Evolutionary conservation across 2,113 vertebrate genomes (phyloP), one percentile per base, ranked within the genome.

Genomic region (Falcunculus frontatus): DNA sequence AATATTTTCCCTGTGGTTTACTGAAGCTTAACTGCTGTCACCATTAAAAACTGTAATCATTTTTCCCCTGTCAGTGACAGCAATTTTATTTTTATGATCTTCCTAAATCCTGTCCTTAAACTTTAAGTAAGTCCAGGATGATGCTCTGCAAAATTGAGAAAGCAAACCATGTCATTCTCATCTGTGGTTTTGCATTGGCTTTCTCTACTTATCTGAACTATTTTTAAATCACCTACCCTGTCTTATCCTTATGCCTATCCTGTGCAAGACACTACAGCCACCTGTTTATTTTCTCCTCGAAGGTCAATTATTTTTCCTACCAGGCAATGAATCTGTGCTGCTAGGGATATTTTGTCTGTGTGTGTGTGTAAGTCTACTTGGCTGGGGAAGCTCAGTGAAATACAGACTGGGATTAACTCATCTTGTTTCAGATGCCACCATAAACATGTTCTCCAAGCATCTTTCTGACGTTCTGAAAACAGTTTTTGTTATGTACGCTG

Each of bases 21-120:
- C 57, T 93, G 73, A 91, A 85, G 74, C 65, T 94, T 95, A 95
- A 89, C 62, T 90, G 39, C 81, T 59, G 49, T 57, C 27, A 62
- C 47, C n/a, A 73, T 93, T 96, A 86, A 95, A 89, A 96, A 73
- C 33, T 65, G 41, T 80, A 88, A 91, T 93, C 11, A 76, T 76
- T 96, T 91, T 85, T 50, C 42, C 22, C 22, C 49, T 44, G 41
- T 60, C 53, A 88, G 59, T 88, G 75, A 57, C 52, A 94, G 50
- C 50, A 87, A n/a, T 96, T 92, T 87, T 75, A 67, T 60, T 76
- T 95, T 97, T 95, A 93, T 87, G 67, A 32, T 95, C 78, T 84
- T 95, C 57, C 37, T 93, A 94, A 96, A 90, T 96, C 85, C 74
- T 86, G 32, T 35, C 46, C 92, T 68, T 95, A 74, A 88, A 81